Base-by-base conservation (phyloP, 2,888 invertebrate species). In the Andricus quercusramuli region DNA sequence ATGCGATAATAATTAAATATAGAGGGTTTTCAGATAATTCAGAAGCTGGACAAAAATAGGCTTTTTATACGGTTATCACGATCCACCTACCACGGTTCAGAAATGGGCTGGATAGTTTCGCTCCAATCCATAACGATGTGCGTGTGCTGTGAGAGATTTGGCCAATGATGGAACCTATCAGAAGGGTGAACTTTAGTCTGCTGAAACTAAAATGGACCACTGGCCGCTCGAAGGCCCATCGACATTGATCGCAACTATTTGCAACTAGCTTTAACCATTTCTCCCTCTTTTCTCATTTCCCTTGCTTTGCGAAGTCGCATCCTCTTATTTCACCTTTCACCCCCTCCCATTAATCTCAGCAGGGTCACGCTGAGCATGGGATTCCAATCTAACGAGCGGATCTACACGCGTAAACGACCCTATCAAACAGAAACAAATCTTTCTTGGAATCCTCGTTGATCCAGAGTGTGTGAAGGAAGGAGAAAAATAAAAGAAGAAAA, bases 131-230 rank as follows among this genome's bases (percentile, higher is more conserved):
- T 92, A 92, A 92, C 90, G 91, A 92, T 85, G 92, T 90, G 91
- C 92, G 92, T 92, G 92, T 90, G 89, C 86, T 86, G 86, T 78
- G 82, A 87, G 87, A 91, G 91, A 92, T 92, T 92, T 92, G 90
- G 92, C 92, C 92, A 92, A 92, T 92, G 87, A 83, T 67, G 37
- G 68, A 74, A 32, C 32, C 74, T 37, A 74, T 37, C 79, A 84
- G 84, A 86, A 86, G 86, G 86, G 86, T 85, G 84, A 80, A 74
- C 51, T 74, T 20, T 32, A 59, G 79, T 82, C 79, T 80, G 80
- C 80, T 81, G 79, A 76, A 74, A 47, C 79, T 78, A 32, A 77
- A 83, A 80, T 56, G 82, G 84, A 84, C 83, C 74, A 78, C 62
- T 70, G 70, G 79, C 80, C 79, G 80, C 83, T 83, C 76, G 76